Conservation (phyloP, 2,888 invertebrate species). For the Drosophila colorata region DNA sequence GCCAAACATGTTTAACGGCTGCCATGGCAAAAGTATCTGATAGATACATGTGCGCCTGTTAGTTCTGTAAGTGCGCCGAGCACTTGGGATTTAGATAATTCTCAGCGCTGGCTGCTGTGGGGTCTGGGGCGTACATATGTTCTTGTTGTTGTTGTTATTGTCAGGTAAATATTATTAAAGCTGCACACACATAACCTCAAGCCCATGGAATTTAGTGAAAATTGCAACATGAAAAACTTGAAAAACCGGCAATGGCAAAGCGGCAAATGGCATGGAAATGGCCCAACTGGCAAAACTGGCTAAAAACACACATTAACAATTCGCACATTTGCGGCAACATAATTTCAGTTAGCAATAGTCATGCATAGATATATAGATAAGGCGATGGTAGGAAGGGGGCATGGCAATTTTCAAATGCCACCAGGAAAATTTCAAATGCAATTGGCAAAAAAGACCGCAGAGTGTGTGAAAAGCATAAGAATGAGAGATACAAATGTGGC, state of each 20-base stretch:
- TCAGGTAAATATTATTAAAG: slow-evolving; percentile 70
- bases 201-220: slow-evolving; percentile 70
- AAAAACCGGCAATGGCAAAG: slow-evolving; percentile 67
- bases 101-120: slow-evolving; percentile 22
- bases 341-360: slow-evolving; percentile 61
- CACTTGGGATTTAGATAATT: slow-evolving; percentile 20
- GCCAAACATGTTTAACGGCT: slow-evolving; percentile 69
- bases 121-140: slow-evolving; percentile 30
- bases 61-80: slow-evolving; percentile 36
- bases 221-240: slow-evolving; percentile 75
- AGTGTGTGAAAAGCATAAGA: slow-evolving; percentile 40
- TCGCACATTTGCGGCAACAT: slow-evolving; percentile 76
- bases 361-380: background rate
- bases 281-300: slow-evolving; percentile 59
- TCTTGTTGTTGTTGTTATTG: slow-evolving; percentile 29
- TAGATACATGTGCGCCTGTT: slow-evolving; percentile 44
- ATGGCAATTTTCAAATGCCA: slow-evolving; percentile 48
- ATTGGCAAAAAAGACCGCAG: slow-evolving; percentile 44
- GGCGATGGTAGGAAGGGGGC: background rate
- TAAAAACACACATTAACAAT: slow-evolving; percentile 75
- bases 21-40: slow-evolving; percentile 18
- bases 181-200: slow-evolving; percentile 31
- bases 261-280: slow-evolving; percentile 41
- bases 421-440: slow-evolving; percentile 48
- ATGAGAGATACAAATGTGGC: slow-evolving; percentile 40